These are phyloP conservation scores for Platyrinchus mystaceus DNA, from an alignment of 2,797 vertebrate species.

Conservation along the genomic window DNA sequence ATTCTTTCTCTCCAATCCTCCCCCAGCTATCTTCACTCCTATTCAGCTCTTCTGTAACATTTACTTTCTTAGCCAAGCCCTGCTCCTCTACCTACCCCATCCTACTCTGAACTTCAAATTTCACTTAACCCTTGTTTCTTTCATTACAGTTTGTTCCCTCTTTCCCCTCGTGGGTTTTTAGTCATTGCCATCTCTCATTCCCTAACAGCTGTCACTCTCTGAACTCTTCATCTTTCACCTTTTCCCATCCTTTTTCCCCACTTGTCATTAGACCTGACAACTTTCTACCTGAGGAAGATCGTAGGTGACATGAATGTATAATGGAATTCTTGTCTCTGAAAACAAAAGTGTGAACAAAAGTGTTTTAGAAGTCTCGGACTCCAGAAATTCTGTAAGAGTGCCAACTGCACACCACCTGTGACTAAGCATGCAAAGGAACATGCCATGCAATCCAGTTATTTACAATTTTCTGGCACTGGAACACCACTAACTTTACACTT, in stretches of 20 bases:
- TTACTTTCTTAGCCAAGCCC: background rate
- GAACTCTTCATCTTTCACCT: background rate
- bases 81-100: background rate
- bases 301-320: background rate
- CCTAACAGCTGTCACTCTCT: background rate
- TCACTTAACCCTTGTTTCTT: background rate
- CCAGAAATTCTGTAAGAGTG: background rate
- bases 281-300: background rate
- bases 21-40: background rate
- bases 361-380: background rate
- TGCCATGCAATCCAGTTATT: background rate
- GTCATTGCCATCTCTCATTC: background rate
- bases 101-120: background rate
- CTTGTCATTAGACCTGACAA: background rate
- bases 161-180: fast-evolving
- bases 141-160: background rate
- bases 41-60: background rate
- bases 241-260: background rate
- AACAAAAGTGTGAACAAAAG: background rate
- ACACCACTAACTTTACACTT: background rate
- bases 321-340: background rate
- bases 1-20: background rate
- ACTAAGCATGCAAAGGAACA: background rate
- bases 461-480: background rate
- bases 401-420: background rate